Base-by-base conservation (phyloP, 2,113 vertebrate genomes). In the Gasterosteus aculeatus region DNA sequence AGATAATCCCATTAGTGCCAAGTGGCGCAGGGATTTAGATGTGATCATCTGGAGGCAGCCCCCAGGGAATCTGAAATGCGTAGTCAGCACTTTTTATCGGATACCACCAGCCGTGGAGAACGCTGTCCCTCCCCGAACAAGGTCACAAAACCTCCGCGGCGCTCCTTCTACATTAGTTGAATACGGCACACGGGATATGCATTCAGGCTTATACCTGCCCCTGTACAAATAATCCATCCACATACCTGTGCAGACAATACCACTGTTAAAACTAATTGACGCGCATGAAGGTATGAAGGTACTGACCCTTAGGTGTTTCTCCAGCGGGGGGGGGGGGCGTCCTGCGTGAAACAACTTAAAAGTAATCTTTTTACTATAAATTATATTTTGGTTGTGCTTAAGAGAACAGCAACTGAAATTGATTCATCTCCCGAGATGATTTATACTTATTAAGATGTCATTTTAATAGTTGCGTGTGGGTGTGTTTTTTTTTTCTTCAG, bases 181-280 rank as follows among this genome's bases (percentile, higher is more conserved):
- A 87, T 33, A 57, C 3, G 26, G 72, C 53, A 63, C 63, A 44
- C 41, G 33, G 65, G 69, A 47, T 66, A 72, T 77, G 70, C 60
- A 69, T 82, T 78, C 73, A 62, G 60, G 80, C 60, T 58, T 69
- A 65, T 56, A 75, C 72, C 57, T 71, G 69, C 42, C 66, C 56
- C 62, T 62, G 60, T 78, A 75, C n/a, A 64, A 81, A 79, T 76
- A 87, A 89, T 86, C 87, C 81, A 86, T 65, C 72, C 62, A 78
- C 80, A 85, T 64, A 75, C 68, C 67, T 49, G 82, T 79, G 67
- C 85, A 86, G 79, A 88, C 81, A 81, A 81, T 59, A 72, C 73
- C 29, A 82, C 81, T 59, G 79, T 83, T 87, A 84, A 69, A 69
- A 85, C 85, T 86, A 89, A 91, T 87, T 85, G 79, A 85, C 47